Conservation (phyloP, 2,797 vertebrate genomes). For the Astyanax mexicanus region DNA sequence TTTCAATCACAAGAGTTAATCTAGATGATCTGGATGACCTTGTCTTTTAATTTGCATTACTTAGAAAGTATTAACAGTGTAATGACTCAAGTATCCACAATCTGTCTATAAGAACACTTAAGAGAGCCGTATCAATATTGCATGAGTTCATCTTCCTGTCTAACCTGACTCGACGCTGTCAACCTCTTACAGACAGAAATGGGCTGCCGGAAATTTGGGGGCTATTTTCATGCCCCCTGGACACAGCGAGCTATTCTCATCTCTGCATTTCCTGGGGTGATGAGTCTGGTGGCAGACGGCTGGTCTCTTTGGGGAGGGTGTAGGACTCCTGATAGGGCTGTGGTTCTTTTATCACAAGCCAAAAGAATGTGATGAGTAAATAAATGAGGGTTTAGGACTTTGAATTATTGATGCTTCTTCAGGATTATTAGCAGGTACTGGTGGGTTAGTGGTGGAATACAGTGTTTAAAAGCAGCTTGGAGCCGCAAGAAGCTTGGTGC, state of each 20-base stretch:
- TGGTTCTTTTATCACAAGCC: not conserved
- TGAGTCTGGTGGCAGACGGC: slow-evolving; percentile 28
- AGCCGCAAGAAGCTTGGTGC: slow-evolving; percentile 7
- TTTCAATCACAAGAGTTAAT: not conserved
- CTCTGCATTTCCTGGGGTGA: slow-evolving; percentile 42
- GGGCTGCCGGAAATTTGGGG: slow-evolving; percentile 51
- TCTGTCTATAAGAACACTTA: slow-evolving; percentile 28
- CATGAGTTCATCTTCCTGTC: slow-evolving; percentile 20
- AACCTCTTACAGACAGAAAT: slow-evolving; percentile 14
- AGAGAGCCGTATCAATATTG: slow-evolving; percentile 39
- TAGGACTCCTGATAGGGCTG: not conserved
- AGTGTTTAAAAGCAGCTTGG: not conserved
- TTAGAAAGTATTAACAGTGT: not conserved
- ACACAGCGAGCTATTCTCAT: slow-evolving; percentile 29
- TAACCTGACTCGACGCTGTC: not conserved
- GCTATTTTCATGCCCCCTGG: slow-evolving; percentile 50
- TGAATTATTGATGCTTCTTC: slow-evolving; percentile 53
- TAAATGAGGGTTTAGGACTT: not conserved
- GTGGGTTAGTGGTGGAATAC: slow-evolving; percentile 12
- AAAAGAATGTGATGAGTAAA: slow-evolving; percentile 10
- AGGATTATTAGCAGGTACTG: slow-evolving; percentile 31
- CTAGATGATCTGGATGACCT: not conserved
- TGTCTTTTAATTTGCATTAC: not conserved
- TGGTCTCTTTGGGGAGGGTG: slow-evolving; percentile 14
- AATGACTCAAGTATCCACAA: not conserved